A percentile compares a stretch with the other conserved stretches of the same genome.
These are phyloP conservation scores for Nomada ferruginata DNA, from an alignment of 2,888 invertebrate genomes.

Conservation along the genomic window DNA sequence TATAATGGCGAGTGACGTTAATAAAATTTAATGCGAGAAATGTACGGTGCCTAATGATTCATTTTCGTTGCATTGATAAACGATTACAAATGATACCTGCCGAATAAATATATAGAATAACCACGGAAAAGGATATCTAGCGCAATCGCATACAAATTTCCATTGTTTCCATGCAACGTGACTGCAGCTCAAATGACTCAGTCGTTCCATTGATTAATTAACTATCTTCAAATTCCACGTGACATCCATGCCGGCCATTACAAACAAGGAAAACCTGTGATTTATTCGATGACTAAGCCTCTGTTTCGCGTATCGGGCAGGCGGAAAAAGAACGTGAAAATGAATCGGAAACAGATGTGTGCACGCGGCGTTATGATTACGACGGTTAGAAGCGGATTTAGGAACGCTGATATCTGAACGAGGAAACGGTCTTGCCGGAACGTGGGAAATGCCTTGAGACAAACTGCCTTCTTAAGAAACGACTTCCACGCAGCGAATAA, in stretches of 20 bases:
- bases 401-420: constrained; percentile 16
- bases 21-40: no score
- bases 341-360: constrained; percentile 18
- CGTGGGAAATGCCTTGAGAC: constrained; percentile 58
- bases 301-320: neutral
- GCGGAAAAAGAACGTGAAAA: neutral
- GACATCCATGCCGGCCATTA: neutral
- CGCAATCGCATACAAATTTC: neutral
- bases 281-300: neutral
- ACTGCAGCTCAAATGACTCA: neutral
- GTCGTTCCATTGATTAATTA: neutral
- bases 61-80: neutral
- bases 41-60: neutral
- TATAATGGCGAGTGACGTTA: no score
- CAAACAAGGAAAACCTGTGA: neutral
- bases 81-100: no score
- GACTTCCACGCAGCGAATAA: constrained; percentile 76
- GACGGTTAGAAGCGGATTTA: constrained; percentile 9
- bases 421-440: constrained; percentile 40
- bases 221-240: neutral
- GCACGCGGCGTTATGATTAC: neutral
- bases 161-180: neutral
- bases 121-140: no score
- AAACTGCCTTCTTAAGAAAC: constrained; percentile 75
- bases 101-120: no score